Conservation (phyloP, 92 coral and sea anemone species). For the Phymanthus crucifer region DNA sequence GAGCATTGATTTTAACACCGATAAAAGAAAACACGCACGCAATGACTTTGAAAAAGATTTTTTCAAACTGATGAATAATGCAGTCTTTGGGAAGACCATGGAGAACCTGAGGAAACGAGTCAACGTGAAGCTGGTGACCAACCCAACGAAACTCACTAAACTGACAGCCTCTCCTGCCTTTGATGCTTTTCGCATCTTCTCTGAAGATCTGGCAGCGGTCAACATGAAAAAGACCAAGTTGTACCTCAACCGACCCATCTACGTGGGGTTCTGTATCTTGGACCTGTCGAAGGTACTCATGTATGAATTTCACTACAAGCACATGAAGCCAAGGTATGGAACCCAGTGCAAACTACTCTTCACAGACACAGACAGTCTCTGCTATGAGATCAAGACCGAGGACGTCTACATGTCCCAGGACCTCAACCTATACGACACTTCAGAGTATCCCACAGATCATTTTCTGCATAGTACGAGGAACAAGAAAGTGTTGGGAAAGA, state of each 20-base stretch:
- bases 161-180: constrained; percentile 17
- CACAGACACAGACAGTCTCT: constrained; percentile 35
- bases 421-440: constrained; percentile 43
- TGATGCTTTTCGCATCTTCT: constrained; percentile 45
- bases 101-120: too few species aligned
- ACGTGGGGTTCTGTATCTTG: constrained; percentile 42
- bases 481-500: constrained; percentile 55
- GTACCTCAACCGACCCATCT: constrained; percentile 50
- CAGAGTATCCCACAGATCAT: constrained; percentile 48
- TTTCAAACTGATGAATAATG: too few species aligned
- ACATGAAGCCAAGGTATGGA: constrained; percentile 25
- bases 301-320: background rate
- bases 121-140: too few species aligned
- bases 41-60: too few species aligned
- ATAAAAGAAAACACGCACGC: too few species aligned
- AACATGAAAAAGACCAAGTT: constrained; percentile 46
- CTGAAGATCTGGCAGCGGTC: constrained; percentile 43
- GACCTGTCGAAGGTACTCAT: too few species aligned
- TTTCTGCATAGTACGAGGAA: constrained; percentile 31
- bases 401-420: constrained; percentile 40
- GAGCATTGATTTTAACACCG: too few species aligned
- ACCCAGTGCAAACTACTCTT: constrained; percentile 16
- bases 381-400: constrained; percentile 34
- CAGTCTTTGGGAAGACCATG: too few species aligned
- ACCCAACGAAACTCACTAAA: constrained; percentile 1